phyloP scores from a whole-genome alignment of 1,140 invertebrate genomes.

The Eumaeus atala region DNA sequence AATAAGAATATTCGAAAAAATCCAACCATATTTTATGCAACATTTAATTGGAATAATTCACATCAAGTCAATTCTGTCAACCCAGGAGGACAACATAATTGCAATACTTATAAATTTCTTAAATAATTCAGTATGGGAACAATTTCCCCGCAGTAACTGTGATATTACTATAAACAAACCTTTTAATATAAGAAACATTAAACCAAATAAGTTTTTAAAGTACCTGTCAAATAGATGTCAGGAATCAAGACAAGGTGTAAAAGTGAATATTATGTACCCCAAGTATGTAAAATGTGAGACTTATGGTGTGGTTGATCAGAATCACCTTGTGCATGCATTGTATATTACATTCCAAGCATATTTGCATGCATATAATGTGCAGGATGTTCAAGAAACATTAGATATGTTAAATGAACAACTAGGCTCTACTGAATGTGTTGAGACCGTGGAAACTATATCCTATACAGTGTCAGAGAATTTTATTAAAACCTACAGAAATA shows the following conservation, averaged over 20 bases:
- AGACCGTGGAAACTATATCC: constrained; percentile 20
- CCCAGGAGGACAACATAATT: constrained; percentile 35
- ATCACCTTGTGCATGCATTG: constrained; percentile 31
- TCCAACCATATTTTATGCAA: constrained; percentile 49
- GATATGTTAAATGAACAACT: constrained; percentile 36
- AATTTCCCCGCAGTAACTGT: constrained; percentile 24
- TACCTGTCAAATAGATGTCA: constrained; percentile 31
- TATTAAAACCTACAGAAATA: constrained; percentile 41
- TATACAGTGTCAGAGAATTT: constrained; percentile 39
- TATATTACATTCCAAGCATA: constrained; percentile 45
- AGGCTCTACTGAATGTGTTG: constrained; percentile 13
- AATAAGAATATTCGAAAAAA: constrained; percentile 40
- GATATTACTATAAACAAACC: constrained; percentile 22
- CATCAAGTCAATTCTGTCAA: constrained; percentile 29
- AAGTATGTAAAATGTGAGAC: constrained; percentile 16
- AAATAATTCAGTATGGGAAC: constrained; percentile 32
- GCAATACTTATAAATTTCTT: constrained; percentile 40
- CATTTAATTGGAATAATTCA: constrained; percentile 35
- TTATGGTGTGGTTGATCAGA: constrained; percentile 20
- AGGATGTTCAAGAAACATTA: constrained; percentile 38
- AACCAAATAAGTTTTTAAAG: constrained; percentile 30
- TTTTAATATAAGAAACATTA: constrained; percentile 18
- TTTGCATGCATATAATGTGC: constrained; percentile 45
- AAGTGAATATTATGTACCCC: constrained; percentile 13
- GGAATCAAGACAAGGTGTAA: constrained; percentile 10